A percentile compares a stretch with the other conserved stretches of the same genome.
These are phyloP conservation scores for Phocides pigmalion DNA, from an alignment of 1,140 invertebrate genomes.

Conservation along the genomic window DNA sequence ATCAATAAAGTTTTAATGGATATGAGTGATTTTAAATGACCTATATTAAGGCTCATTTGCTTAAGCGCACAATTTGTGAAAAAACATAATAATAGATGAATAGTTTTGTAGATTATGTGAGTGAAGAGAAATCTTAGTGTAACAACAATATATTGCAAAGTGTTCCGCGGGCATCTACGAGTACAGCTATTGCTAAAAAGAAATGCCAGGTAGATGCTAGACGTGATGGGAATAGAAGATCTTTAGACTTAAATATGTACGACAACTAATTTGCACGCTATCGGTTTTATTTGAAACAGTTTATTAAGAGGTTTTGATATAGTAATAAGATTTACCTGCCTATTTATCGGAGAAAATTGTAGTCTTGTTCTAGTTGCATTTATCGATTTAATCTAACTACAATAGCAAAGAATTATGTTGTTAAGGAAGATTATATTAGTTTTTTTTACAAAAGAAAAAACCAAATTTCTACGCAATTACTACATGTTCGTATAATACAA, in stretches of 20 bases:
- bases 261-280: conserved; percentile 7
- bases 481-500: conserved; percentile 53
- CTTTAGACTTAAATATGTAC: background rate
- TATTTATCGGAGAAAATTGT: background rate
- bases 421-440: conserved; percentile 35
- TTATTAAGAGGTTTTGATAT: background rate
- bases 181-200: background rate
- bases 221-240: background rate
- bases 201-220: conserved; percentile 5
- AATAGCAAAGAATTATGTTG: conserved; percentile 38
- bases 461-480: conserved; percentile 57
- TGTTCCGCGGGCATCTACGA: background rate
- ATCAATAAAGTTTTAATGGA: too few relatives aligned
- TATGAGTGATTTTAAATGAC: background rate
- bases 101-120: background rate
- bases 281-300: background rate
- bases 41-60: background rate
- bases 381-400: conserved; percentile 38
- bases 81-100: too few relatives aligned
- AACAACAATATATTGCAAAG: background rate
- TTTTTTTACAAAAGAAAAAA: conserved; percentile 41
- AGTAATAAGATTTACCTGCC: conserved; percentile 1
- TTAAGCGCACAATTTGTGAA: too few relatives aligned
- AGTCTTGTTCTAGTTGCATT: conserved; percentile 9
- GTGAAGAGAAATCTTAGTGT: background rate